Percentiles rank a stretch among this genome's conserved stretches.
Evolutionary conservation across 2,113 vertebrate genomes (phyloP).

Genomic region (Daboia siamensis): DNA sequence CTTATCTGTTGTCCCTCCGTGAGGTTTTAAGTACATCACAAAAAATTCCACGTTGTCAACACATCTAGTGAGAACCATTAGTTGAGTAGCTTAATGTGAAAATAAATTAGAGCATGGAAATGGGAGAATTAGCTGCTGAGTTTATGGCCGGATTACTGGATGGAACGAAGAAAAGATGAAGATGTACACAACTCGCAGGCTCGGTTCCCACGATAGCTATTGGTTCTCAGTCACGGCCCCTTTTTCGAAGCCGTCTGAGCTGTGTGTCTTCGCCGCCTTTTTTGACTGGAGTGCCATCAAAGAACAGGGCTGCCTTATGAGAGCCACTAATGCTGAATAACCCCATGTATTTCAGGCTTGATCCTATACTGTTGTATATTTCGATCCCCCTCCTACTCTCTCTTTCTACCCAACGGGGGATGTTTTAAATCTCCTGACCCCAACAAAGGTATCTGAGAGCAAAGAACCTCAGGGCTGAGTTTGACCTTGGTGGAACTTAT

Average conservation of each 20-base stretch:
- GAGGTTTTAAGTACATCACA: slow-evolving; percentile 27
- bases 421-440: background rate
- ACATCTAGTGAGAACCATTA: slow-evolving; percentile 6
- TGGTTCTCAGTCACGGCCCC: background rate
- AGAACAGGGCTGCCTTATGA: background rate
- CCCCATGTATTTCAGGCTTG: background rate
- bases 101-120: background rate
- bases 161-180: background rate
- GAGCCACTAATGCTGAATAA: background rate
- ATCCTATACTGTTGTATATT: background rate
- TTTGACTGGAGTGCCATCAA: background rate
- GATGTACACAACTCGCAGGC: background rate
- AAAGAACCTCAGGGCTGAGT: background rate
- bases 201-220: background rate
- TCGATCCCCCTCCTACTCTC: background rate
- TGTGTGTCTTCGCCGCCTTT: background rate
- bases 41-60: slow-evolving; percentile 20
- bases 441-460: background rate
- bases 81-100: background rate
- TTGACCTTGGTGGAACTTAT: background rate
- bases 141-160: background rate
- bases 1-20: slow-evolving; percentile 24
- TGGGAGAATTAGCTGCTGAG: background rate
- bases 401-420: background rate
- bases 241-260: background rate